Conservation (phyloP, 2,797 vertebrate species). For the Sphaeramia orbicularis region DNA sequence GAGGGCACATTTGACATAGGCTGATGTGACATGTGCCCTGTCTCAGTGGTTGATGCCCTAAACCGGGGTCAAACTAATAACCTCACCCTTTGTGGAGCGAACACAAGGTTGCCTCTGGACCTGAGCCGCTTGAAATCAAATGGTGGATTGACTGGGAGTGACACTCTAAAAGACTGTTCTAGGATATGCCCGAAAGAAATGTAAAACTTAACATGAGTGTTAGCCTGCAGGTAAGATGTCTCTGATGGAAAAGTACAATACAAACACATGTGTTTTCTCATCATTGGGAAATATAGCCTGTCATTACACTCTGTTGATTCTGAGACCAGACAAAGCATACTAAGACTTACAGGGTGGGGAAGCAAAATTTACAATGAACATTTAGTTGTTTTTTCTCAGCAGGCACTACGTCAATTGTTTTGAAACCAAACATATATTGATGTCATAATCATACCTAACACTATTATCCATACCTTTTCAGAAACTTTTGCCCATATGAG, state of each 20-base stretch:
- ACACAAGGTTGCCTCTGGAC: slow-evolving; percentile 48
- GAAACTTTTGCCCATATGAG: too few relatives aligned
- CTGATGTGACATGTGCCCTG: slow-evolving; percentile 61
- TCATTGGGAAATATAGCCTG: not conserved
- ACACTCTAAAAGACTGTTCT: slow-evolving; percentile 28
- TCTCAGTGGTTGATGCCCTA: slow-evolving; percentile 63
- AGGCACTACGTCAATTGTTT: too few relatives aligned
- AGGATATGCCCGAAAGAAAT: slow-evolving; percentile 12
- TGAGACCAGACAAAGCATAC: not conserved
- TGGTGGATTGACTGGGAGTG: slow-evolving; percentile 40
- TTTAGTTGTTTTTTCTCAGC: too few relatives aligned
- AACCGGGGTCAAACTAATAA: slow-evolving; percentile 70
- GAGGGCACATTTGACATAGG: slow-evolving; percentile 58
- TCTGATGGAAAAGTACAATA: slow-evolving; percentile 15
- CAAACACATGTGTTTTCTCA: not conserved
- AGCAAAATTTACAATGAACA: too few relatives aligned
- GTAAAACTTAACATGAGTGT: slow-evolving; percentile 16
- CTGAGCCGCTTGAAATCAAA: slow-evolving; percentile 53
- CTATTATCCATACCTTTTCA: too few relatives aligned
- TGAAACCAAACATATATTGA: too few relatives aligned
- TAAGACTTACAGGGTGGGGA: too few relatives aligned
- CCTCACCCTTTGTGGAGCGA: slow-evolving; percentile 52
- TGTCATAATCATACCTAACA: too few relatives aligned
- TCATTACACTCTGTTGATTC: too few relatives aligned
- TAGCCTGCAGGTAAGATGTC: slow-evolving; percentile 29